These are phyloP conservation scores for Volucella inanis DNA, from an alignment of 2,888 invertebrate genomes.

Conservation along the genomic window DNA sequence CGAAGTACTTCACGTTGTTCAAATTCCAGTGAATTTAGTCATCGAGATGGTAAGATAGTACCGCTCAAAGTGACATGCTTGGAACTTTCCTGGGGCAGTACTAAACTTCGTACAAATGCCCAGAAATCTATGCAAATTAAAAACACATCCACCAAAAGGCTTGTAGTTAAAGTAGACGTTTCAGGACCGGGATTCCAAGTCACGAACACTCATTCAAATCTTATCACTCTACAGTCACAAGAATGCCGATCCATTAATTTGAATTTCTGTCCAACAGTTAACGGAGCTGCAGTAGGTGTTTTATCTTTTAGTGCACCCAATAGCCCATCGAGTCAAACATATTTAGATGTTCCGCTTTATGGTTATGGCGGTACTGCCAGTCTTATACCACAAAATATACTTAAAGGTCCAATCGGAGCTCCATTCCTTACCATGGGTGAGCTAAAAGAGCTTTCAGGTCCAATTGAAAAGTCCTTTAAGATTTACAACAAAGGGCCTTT, in stretches of 20 bases:
- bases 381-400: slow-evolving; percentile 84
- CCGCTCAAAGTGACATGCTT: slow-evolving; percentile 85
- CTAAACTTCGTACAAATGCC: slow-evolving; percentile 84
- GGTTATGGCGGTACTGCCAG: slow-evolving; percentile 86
- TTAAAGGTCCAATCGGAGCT: slow-evolving; percentile 85
- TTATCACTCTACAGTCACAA: slow-evolving; percentile 84
- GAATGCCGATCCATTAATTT: slow-evolving; percentile 85
- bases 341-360: slow-evolving; percentile 82
- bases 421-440: slow-evolving; percentile 85
- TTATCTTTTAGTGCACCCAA: slow-evolving; percentile 84
- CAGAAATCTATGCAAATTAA: slow-evolving; percentile 85
- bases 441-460: slow-evolving; percentile 83
- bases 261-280: slow-evolving; percentile 84
- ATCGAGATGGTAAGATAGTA: slow-evolving; percentile 80
- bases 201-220: slow-evolving; percentile 80
- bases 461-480: slow-evolving; percentile 83
- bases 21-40: slow-evolving; percentile 81
- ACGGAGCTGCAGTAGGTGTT: slow-evolving; percentile 85
- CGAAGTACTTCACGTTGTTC: slow-evolving; percentile 81
- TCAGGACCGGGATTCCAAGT: slow-evolving; percentile 84
- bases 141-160: slow-evolving; percentile 85
- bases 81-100: slow-evolving; percentile 86
- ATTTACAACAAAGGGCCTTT: slow-evolving; percentile 85
- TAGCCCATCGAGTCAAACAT: slow-evolving; percentile 71
- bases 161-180: slow-evolving; percentile 84